Base-by-base conservation (phyloP, 2,797 vertebrate genomes). In the Muscicapa striata region DNA sequence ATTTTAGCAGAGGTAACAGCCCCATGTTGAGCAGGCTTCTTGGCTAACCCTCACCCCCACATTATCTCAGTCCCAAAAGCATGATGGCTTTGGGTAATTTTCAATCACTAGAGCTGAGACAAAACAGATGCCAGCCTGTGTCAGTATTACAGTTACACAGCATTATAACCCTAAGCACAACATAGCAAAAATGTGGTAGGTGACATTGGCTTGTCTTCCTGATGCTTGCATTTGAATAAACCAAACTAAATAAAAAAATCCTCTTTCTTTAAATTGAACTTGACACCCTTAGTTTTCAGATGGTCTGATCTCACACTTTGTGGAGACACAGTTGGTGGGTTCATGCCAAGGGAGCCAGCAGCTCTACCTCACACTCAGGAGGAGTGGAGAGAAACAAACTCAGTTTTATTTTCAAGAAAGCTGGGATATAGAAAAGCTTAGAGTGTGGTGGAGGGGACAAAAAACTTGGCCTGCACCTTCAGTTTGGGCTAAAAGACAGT, bases 91-190 rank as follows among this genome's bases (percentile, higher is more conserved):
- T 82, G 52, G 72, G 84, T 86, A 76, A 88, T 89, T 92, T 74
- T 94, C 92, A 76, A 38, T 87, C 79, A 51, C 66, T 87, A 64
- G 67, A 84, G 51, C 81, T 89, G 74, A 94, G 94, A 89, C 75
- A 86, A 92, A 96, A 89, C 95, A 95, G 88, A 93, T 89, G 75
- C 84, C 89, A 93, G 54, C 38, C 73, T 58, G 58, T 58, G 62
- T 84, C 84, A 94, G 84, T 30, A 83, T 87, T 93, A 95, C 95
- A 94, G 72, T 62, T 90, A 46, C 46, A 46, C 46, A 87, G 74
- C 34, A 15, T 80, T 70, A 80, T 76, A 96, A 82, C 72, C 72
- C 75, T 75, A 91, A 96, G 93, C 77, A 94, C 83, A 94, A 90
- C 94, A 54, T 1, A 46, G 75, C 69, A 93, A 88, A 87, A 79